Base-by-base conservation (phyloP, 2,113 vertebrate genomes). In the Morphnarchus princeps region DNA sequence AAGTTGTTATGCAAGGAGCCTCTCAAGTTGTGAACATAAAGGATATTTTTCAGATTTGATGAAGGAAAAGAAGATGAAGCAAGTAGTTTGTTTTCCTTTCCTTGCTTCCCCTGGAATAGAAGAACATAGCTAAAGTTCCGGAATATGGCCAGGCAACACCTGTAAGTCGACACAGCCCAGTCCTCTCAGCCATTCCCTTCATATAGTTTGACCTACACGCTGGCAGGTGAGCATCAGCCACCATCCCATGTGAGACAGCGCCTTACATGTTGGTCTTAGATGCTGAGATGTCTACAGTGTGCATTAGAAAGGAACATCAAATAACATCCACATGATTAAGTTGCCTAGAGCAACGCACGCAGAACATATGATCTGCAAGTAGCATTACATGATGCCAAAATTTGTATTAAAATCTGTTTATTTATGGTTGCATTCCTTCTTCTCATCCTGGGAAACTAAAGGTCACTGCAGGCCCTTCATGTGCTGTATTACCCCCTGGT, bases 321-420 rank as follows among this genome's bases (percentile, higher is more conserved):
- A 50, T 19, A 69, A 43, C 36, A 50, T 31, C 16, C 69, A 34
- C 13, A 0, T 2, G 36, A 32, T 29, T 58, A 45, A 42, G 21
- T 7, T 74, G 90, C 73, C 77, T 38, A 19, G 54, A 71, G 55
- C 0, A 0, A 38, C 10, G 57, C 38, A 42, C 2, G 1, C 45
- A 71, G 63, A 89, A 7, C 25, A 28, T 9, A 5, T 21, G 26
- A 28, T 81, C 59, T 54, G 22, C 42, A n/a, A 58, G 81, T 52
- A 40, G 63, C 90, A 61, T 45, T 81, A 45, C 77, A 63, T 4
- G 1, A 47, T 55, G n/a, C 63, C 42, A 31, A 17, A 70, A 63
- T 74, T 14, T 31, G 17, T n/a, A 34, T 58, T 81, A 55, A 55
- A 77, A 62, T 21, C n/a, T 20, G 1, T 38, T 87, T 43, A 8